A percentile compares a stretch with the other conserved stretches of the same genome.
Conservation (phyloP, 2,888 invertebrate genomes). For the Ischnura elegans region DNA sequence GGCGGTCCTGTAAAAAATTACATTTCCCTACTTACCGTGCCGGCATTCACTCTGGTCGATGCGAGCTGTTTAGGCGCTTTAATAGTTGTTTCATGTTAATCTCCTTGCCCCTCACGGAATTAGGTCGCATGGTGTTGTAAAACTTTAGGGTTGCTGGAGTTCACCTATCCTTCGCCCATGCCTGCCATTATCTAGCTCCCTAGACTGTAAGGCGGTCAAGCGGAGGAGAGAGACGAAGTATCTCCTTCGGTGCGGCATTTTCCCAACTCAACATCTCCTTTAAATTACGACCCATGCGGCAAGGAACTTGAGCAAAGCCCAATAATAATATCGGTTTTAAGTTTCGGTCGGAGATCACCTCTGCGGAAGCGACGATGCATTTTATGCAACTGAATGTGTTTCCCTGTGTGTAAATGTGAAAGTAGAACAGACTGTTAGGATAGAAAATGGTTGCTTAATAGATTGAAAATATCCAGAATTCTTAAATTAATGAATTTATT, state of each 20-base stretch:
- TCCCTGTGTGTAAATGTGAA: too few species aligned
- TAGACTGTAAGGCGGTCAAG: background rate
- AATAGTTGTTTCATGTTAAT: conserved; percentile 6
- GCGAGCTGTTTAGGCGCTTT: background rate
- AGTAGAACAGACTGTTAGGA: too few species aligned
- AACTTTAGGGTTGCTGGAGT: background rate
- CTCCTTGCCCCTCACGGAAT: background rate
- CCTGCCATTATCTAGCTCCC: background rate
- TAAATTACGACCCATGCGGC: background rate
- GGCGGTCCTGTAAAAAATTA: background rate
- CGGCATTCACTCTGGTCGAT: background rate
- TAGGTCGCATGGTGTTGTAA: background rate
- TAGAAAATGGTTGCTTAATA: too few species aligned
- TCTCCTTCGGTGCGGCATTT: background rate
- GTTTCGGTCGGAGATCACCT: background rate
- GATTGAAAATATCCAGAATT: too few species aligned
- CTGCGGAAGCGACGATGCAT: background rate
- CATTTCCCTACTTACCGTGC: background rate
- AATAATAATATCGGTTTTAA: conserved; percentile 31
- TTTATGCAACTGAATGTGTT: background rate
- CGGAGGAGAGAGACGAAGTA: background rate
- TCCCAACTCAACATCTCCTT: background rate
- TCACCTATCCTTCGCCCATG: background rate
- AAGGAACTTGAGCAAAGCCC: background rate
- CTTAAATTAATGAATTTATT: too few species aligned